These are phyloP conservation scores for Oncorhynchus gorbuscha DNA, from an alignment of 2,113 vertebrate genomes.

Conservation along the genomic window DNA sequence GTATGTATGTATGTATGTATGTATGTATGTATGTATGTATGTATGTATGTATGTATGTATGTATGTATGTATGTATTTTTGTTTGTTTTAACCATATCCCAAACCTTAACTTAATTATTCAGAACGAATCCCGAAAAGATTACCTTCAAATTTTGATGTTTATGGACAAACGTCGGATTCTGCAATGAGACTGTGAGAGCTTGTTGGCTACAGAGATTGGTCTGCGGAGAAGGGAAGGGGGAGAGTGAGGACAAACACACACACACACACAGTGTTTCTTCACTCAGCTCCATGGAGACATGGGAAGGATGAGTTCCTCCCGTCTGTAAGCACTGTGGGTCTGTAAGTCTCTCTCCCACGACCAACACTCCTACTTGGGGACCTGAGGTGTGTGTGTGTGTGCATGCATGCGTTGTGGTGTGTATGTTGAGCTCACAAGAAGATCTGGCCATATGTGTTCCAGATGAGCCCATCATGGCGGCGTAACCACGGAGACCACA, in stretches of 20 bases:
- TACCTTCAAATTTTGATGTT: no score
- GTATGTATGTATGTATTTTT: no score
- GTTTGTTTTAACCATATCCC: no score
- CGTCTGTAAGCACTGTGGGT: constrained; percentile 54
- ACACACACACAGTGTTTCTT: constrained; percentile 9
- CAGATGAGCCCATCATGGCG: constrained; percentile 34
- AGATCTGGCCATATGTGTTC: constrained; percentile 44
- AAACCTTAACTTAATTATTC: no score
- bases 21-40: no score
- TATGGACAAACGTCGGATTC: no score
- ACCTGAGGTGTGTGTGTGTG: constrained; percentile 32
- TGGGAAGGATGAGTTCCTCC: constrained; percentile 60
- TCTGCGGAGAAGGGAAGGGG: no score
- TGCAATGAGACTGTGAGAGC: no score
- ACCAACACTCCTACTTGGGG: constrained; percentile 54
- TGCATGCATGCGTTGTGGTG: constrained; percentile 12
- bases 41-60: no score
- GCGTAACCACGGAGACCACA: not conserved
- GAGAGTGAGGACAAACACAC: not conserved
- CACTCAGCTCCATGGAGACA: constrained; percentile 39
- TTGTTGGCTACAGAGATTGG: no score
- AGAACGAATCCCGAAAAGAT: no score
- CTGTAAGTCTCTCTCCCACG: constrained; percentile 66
- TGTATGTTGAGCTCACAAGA: constrained; percentile 20
- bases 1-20: no score